These are phyloP conservation scores for Octopus sinensis DNA, from an alignment of 1,140 invertebrate species.

Conservation along the genomic window DNA sequence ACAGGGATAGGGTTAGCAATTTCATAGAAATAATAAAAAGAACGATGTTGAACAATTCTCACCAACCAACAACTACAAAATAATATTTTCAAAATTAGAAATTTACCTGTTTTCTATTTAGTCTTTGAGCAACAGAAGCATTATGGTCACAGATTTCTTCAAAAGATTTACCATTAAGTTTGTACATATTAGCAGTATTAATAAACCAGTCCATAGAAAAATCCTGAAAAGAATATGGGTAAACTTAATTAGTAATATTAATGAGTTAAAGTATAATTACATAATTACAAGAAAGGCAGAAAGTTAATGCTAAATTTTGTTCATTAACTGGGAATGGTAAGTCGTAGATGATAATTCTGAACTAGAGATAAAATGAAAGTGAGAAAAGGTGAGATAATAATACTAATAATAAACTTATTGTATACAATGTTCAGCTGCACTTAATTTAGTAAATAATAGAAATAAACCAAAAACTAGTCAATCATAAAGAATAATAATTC, in stretches of 20 bases:
- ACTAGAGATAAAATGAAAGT: no score
- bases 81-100: not conserved
- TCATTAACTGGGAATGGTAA: no score
- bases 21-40: not conserved
- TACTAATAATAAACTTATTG: no score
- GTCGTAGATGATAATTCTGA: no score
- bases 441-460: no score
- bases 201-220: slow-evolving; percentile 55
- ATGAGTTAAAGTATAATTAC: no score
- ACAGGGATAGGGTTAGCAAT: not conserved
- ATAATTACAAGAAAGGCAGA: no score
- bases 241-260: not conserved
- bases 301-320: no score
- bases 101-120: slow-evolving; percentile 30
- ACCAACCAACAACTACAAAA: not conserved
- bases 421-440: no score
- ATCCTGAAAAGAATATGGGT: slow-evolving; percentile 29
- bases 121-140: slow-evolving; percentile 59
- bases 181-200: slow-evolving; percentile 64
- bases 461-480: no score
- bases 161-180: slow-evolving; percentile 71
- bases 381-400: no score
- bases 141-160: slow-evolving; percentile 86
- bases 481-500: no score
- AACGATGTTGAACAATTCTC: not conserved